A percentile compares a stretch with the other conserved stretches of the same genome.
Evolutionary conservation across 2,113 vertebrate genomes (phyloP).

Genomic region (Nettapus auritus): DNA sequence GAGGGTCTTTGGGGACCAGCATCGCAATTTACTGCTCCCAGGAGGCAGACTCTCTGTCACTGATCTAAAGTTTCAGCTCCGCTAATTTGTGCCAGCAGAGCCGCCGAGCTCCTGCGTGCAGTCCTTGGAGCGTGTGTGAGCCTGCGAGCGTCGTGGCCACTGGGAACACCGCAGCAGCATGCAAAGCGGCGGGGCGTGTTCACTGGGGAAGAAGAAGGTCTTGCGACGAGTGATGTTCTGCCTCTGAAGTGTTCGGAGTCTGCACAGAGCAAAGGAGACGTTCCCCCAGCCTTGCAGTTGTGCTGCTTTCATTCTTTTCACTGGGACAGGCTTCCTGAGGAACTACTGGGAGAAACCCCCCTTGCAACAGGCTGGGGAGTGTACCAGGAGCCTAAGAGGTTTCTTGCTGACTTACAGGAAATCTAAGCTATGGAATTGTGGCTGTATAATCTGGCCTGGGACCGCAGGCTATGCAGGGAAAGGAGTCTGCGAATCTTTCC

Average conservation of each 20-base stretch:
- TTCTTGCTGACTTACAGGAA: background rate
- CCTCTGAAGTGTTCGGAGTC: background rate
- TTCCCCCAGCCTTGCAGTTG: rapidly evolving
- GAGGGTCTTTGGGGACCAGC: constrained; percentile 70
- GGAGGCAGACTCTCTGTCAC: constrained; percentile 63
- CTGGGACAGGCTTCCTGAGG: background rate
- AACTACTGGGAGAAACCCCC: background rate
- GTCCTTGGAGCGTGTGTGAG: background rate
- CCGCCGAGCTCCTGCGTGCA: constrained; percentile 6
- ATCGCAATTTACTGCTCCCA: constrained; percentile 67
- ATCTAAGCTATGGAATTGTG: background rate
- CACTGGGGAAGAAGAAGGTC: background rate
- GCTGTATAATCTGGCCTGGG: background rate
- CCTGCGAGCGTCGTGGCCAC: background rate
- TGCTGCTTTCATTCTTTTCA: background rate
- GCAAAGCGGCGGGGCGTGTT: background rate
- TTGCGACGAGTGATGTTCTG: background rate
- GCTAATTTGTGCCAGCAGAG: constrained; percentile 45
- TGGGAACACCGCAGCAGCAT: background rate
- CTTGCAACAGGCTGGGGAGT: background rate
- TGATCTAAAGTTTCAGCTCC: constrained; percentile 49
- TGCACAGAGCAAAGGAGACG: background rate
- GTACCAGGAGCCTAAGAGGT: background rate
- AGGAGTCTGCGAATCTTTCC: constrained; percentile 14
- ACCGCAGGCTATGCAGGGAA: background rate